Evolutionary conservation across 2,113 vertebrate genomes (phyloP).

Genomic region (Boleophthalmus pectinirostris): DNA sequence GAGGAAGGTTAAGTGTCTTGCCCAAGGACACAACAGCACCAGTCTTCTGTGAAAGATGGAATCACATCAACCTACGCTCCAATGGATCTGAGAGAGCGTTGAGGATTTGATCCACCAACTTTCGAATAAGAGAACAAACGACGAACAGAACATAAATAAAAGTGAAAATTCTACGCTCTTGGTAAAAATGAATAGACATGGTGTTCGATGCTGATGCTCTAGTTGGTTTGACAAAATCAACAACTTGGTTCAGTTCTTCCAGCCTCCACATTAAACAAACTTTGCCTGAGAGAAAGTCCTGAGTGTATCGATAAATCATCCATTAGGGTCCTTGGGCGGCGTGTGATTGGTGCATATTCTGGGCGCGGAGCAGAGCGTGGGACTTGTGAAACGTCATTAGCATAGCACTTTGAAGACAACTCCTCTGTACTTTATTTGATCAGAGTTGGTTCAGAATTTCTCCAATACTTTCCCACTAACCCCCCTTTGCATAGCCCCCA

Average conservation of each 20-base stretch:
- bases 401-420: conserved; percentile 34
- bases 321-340: neutral
- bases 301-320: neutral
- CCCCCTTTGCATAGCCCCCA: neutral
- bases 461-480: conserved; percentile 10
- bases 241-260: neutral
- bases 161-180: no score
- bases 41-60: no score
- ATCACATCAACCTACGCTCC: no score
- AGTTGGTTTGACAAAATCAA: neutral
- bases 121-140: no score
- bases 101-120: no score
- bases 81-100: no score
- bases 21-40: no score
- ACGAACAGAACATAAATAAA: no score
- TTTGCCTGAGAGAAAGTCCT: neutral
- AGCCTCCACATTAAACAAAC: neutral
- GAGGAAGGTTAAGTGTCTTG: no score
- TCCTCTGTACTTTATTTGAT: conserved; percentile 33
- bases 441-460: conserved; percentile 29
- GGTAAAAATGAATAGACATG: neutral
- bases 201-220: neutral
- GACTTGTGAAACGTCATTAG: conserved; percentile 29
- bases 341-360: conserved; percentile 12
- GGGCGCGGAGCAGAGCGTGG: conserved; percentile 1